Conservation (phyloP, 2,888 invertebrate genomes). For the Acanthopleura granulata region DNA sequence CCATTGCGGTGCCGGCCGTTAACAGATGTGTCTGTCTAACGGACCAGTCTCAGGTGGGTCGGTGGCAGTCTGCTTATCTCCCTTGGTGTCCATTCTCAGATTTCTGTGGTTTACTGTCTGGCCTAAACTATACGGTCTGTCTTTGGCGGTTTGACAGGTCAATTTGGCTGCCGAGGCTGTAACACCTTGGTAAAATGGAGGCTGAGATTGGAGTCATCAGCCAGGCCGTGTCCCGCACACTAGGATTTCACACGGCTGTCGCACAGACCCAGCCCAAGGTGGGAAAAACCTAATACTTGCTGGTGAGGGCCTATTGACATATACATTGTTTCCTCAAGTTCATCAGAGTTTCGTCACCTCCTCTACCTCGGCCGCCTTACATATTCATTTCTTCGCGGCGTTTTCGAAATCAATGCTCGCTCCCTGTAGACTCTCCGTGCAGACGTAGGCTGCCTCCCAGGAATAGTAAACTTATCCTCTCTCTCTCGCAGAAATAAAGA, state of each 20-base stretch:
- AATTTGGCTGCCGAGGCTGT: neutral
- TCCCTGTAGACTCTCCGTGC: too few species aligned
- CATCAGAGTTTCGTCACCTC: neutral
- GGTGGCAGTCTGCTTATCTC: neutral
- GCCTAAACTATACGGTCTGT: neutral
- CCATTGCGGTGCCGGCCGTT: too few species aligned
- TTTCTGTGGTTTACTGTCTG: neutral
- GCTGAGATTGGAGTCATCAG: neutral
- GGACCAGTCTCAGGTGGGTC: too few species aligned
- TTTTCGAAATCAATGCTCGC: too few species aligned
- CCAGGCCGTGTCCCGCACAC: neutral
- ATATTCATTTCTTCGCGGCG: too few species aligned
- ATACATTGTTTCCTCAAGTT: neutral
- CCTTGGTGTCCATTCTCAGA: neutral
- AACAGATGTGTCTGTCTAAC: too few species aligned
- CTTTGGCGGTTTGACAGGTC: neutral
- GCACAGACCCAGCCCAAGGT: neutral
- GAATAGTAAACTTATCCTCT: too few species aligned
- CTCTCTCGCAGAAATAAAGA: too few species aligned
- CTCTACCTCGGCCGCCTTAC: too few species aligned
- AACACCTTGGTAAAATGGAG: slow-evolving; percentile 4
- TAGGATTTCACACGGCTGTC: neutral
- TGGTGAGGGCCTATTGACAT: neutral
- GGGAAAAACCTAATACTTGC: neutral
- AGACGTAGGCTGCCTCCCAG: too few species aligned